Conservation (phyloP, 37 sponge, comb jelly and placozoan species). For the Spongilla lacustris region DNA sequence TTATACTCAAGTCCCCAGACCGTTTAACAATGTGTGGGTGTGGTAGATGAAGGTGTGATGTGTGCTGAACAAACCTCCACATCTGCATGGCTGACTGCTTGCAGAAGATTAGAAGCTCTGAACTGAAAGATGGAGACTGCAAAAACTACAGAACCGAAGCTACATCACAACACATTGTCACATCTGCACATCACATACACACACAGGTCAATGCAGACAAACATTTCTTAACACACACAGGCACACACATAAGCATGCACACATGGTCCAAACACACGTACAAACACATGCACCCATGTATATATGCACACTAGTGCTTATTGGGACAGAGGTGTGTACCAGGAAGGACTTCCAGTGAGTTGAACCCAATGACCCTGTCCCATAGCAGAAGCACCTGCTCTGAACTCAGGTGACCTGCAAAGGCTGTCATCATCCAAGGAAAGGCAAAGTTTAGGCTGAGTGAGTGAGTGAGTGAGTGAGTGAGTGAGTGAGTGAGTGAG, state of each 20-base stretch:
- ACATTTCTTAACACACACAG: neutral
- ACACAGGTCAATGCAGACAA: too few relatives aligned
- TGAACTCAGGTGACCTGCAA: constrained; percentile 78
- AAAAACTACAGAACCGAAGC: constrained; percentile 16
- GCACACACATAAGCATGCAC: neutral
- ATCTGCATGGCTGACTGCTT: constrained; percentile 55
- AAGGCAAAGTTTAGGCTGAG: constrained; percentile 69
- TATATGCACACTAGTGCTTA: neutral
- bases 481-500: too few relatives aligned
- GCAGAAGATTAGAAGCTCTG: constrained; percentile 75
- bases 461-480: too few relatives aligned
- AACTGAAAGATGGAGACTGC: constrained; percentile 84
- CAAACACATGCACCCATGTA: neutral
- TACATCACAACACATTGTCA: too few relatives aligned
- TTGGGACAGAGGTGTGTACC: neutral
- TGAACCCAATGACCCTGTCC: constrained; percentile 86
- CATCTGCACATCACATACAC: too few relatives aligned
- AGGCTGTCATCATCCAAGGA: constrained; percentile 85
- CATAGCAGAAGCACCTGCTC: constrained; percentile 81
- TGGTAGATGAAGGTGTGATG: neutral
- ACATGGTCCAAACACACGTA: too few relatives aligned
- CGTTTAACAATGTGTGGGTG: neutral
- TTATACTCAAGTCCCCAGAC: too few relatives aligned
- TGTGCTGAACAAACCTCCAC: constrained; percentile 54
- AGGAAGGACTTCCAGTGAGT: constrained; percentile 70